phyloP scores from a whole-genome alignment of 2,797 vertebrate genomes.

The Alectoris magna region DNA sequence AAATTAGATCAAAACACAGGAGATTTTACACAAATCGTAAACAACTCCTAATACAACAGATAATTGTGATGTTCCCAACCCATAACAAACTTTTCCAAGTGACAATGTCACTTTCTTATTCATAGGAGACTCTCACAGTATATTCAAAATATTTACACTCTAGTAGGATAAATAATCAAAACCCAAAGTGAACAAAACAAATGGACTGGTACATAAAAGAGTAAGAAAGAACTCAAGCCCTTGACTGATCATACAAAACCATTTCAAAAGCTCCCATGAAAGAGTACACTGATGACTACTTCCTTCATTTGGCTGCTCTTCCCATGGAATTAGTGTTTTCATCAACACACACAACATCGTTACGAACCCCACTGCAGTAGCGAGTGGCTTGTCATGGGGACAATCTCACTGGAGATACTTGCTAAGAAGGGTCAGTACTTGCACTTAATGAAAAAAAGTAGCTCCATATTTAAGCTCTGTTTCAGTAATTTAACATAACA shows the following conservation, averaged over 20 bases:
- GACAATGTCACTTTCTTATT: neutral
- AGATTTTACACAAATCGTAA: neutral
- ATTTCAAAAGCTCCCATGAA: slow-evolving; percentile 6
- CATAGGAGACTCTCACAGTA: neutral
- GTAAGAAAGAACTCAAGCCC: neutral
- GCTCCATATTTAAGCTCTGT: neutral
- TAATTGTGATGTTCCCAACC: neutral
- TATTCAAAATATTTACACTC: neutral
- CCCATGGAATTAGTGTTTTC: neutral
- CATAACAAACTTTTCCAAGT: neutral
- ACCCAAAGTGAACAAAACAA: slow-evolving; percentile 11
- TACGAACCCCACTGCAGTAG: neutral
- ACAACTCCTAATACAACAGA: neutral
- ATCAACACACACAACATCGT: neutral
- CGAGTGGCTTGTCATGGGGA: neutral
- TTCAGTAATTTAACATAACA: slow-evolving; percentile 7
- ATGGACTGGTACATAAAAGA: neutral
- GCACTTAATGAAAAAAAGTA: neutral
- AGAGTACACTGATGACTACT: neutral
- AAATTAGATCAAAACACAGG: neutral
- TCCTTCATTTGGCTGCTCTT: neutral
- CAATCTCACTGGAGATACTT: neutral
- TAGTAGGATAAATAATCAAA: neutral
- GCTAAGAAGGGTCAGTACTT: neutral
- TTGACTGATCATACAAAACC: neutral